A percentile compares a stretch with the other conserved stretches of the same genome.
Conservation (phyloP, 2,888 invertebrate genomes). For the Thysanoteuthis rhombus region DNA sequence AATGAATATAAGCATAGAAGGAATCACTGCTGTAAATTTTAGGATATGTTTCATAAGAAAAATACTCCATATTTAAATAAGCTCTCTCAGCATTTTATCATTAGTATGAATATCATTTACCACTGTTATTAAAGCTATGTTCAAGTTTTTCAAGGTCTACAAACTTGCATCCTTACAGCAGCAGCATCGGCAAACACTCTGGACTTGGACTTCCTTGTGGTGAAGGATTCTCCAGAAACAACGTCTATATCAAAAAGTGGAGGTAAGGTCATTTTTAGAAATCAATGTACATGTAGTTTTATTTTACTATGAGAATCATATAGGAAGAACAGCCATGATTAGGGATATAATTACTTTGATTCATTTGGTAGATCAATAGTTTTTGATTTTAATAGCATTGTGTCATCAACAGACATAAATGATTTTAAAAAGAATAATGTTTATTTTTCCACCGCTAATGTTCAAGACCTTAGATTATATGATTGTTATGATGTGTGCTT, state of each 20-base stretch:
- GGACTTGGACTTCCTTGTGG: constrained; percentile 60
- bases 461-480: too few relatives aligned
- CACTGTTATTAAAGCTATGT: not conserved
- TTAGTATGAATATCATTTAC: not conserved
- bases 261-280: not conserved
- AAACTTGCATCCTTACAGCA: not conserved
- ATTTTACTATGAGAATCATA: too few relatives aligned
- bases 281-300: too few relatives aligned
- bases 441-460: too few relatives aligned
- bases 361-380: too few relatives aligned
- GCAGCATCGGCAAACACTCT: constrained; percentile 50
- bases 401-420: too few relatives aligned
- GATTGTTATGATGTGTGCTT: too few relatives aligned
- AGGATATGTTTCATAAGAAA: not conserved
- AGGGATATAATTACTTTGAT: too few relatives aligned
- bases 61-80: not conserved
- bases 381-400: too few relatives aligned
- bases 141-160: not conserved
- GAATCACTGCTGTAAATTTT: not conserved
- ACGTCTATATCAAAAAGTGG: constrained; percentile 23
- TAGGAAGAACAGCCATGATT: too few relatives aligned
- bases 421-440: too few relatives aligned
- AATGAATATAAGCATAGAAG: not conserved
- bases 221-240: constrained; percentile 44
- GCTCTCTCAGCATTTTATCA: not conserved